Evolutionary conservation across 2,113 vertebrate genomes (phyloP).

Genomic region (Andinoacara biseriatus): DNA sequence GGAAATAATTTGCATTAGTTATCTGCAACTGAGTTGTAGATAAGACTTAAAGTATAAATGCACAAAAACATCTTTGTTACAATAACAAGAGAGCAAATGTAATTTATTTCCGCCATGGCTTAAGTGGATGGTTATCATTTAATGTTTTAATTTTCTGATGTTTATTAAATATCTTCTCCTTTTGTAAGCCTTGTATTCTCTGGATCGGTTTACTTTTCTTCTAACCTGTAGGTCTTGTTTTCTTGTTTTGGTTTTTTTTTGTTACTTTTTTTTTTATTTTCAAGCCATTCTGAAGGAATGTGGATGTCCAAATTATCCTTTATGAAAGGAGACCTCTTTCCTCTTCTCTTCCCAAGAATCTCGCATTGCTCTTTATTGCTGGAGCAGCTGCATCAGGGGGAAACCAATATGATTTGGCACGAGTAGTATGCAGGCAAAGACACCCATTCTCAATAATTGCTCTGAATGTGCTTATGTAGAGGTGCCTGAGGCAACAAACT

Average conservation of each 20-base stretch:
- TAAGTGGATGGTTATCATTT: not conserved
- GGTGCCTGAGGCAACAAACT: constrained; percentile 64
- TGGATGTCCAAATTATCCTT: constrained; percentile 39
- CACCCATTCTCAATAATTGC: constrained; percentile 77
- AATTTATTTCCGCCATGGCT: not conserved
- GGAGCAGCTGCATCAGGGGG: constrained; percentile 54
- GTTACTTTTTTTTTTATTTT: constrained; percentile 7
- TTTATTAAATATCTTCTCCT: constrained; percentile 8
- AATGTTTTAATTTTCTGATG: constrained; percentile 15
- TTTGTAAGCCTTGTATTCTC: not conserved
- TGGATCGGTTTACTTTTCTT: constrained; percentile 1
- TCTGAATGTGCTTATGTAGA: constrained; percentile 73
- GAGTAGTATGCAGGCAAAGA: constrained; percentile 59
- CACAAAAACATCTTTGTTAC: not conserved
- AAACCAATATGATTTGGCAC: constrained; percentile 70
- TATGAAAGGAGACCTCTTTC: constrained; percentile 28
- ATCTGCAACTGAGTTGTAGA: not conserved
- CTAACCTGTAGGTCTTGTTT: not conserved
- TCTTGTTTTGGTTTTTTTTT: not conserved
- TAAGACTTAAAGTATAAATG: not conserved
- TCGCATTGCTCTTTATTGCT: constrained; percentile 68
- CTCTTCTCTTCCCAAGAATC: constrained; percentile 59
- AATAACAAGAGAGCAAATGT: constrained; percentile 5
- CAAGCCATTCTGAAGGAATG: constrained; percentile 20
- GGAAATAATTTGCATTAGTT: not conserved